These are phyloP conservation scores for Pissodes strobi DNA, from an alignment of 1,140 invertebrate genomes.

Conservation along the genomic window DNA sequence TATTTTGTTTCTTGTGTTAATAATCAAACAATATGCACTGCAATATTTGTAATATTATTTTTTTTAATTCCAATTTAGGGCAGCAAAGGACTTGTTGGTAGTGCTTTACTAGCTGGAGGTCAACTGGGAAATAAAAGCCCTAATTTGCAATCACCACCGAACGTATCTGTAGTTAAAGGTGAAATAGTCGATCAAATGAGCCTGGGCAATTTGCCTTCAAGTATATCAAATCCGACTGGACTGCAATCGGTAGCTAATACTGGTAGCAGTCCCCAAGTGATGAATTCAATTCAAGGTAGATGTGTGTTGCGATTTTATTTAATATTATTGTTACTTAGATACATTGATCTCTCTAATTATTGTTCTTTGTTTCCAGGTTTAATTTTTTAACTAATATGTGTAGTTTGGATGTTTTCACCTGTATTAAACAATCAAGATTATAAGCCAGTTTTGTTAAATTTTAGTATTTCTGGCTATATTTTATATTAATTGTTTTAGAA, in stretches of 20 bases:
- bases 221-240: constrained; percentile 63
- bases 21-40: too few relatives aligned
- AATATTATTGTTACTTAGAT: too few relatives aligned
- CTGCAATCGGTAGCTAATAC: constrained; percentile 65
- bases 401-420: background rate
- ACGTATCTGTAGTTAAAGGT: constrained; percentile 67
- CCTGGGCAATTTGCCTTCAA: constrained; percentile 63
- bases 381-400: background rate
- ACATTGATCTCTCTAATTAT: too few relatives aligned
- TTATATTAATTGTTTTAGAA: too few relatives aligned
- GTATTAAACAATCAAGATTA: constrained; percentile 69
- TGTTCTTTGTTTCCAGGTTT: too few relatives aligned
- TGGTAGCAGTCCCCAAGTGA: constrained; percentile 64
- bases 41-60: too few relatives aligned
- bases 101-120: constrained; percentile 69
- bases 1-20: too few relatives aligned
- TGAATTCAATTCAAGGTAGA: constrained; percentile 69
- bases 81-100: constrained; percentile 73
- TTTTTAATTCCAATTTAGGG: constrained; percentile 60
- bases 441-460: too few relatives aligned
- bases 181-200: constrained; percentile 62
- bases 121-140: constrained; percentile 78
- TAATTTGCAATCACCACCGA: constrained; percentile 80
- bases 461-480: too few relatives aligned
- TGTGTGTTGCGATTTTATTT: background rate